Conservation (phyloP, 2,113 vertebrate species). For the Protomyctophum bolini region DNA sequence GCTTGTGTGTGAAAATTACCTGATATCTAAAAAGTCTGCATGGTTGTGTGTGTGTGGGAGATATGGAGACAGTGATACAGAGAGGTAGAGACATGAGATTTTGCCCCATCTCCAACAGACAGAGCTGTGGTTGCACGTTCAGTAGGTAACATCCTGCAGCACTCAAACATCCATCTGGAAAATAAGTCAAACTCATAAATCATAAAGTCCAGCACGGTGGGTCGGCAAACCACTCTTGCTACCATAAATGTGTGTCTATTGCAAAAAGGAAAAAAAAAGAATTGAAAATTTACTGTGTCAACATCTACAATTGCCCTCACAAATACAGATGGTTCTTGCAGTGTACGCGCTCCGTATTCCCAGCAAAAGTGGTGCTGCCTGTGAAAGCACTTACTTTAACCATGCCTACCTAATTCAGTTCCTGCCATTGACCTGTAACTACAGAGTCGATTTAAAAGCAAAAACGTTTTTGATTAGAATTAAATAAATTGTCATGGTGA, state of each 20-base stretch:
- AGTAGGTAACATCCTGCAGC: slow-evolving; percentile 47
- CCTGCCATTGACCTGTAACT: slow-evolving; percentile 16
- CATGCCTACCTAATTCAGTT: slow-evolving; percentile 36
- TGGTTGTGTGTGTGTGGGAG: slow-evolving; percentile 16
- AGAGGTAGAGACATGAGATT: neutral
- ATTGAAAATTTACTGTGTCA: slow-evolving; percentile 44
- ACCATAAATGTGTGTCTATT: slow-evolving; percentile 43
- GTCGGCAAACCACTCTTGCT: slow-evolving; percentile 47
- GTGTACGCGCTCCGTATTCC: slow-evolving; percentile 49
- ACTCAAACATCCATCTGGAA: slow-evolving; percentile 68
- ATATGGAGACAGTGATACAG: too few species aligned
- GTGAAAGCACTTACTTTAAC: slow-evolving; percentile 45
- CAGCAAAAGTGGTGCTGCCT: slow-evolving; percentile 49
- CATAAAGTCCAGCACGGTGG: slow-evolving; percentile 43
- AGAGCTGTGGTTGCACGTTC: slow-evolving; percentile 36
- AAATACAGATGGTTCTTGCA: slow-evolving; percentile 71
- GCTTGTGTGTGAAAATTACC: slow-evolving; percentile 6
- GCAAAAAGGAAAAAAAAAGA: slow-evolving; percentile 29
- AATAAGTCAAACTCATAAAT: slow-evolving; percentile 68
- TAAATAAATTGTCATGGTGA: neutral
- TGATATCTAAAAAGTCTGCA: too few species aligned
- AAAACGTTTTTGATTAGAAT: slow-evolving; percentile 5
- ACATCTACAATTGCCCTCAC: slow-evolving; percentile 52
- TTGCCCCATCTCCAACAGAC: slow-evolving; percentile 23
- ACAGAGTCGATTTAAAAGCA: neutral